phyloP scores from a whole-genome alignment of 2,888 invertebrate species.

The Melipona beecheii region DNA sequence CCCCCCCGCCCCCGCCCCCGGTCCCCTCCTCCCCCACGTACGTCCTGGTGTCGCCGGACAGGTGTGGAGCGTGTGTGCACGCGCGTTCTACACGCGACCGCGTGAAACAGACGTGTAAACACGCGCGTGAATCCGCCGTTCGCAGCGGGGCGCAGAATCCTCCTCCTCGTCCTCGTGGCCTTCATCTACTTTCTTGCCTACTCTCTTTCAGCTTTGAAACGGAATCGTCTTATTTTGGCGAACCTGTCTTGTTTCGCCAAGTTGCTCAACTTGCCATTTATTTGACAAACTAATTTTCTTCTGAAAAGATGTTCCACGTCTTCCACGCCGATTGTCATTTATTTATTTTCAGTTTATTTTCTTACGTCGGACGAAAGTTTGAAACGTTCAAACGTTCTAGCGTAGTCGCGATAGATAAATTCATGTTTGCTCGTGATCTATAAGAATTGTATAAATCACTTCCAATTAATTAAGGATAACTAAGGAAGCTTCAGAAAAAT shows the following conservation, averaged over 20 bases:
- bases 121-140: slow-evolving; percentile 63
- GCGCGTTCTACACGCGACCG: slow-evolving; percentile 44
- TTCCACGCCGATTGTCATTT: too few species aligned
- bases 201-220: slow-evolving; percentile 50
- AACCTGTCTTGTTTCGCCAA: neutral
- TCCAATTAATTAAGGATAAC: too few species aligned
- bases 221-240: slow-evolving; percentile 6
- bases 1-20: neutral
- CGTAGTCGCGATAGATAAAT: too few species aligned
- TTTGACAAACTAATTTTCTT: too few species aligned
- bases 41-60: slow-evolving; percentile 42
- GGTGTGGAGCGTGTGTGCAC: slow-evolving; percentile 62
- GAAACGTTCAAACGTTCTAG: too few species aligned
- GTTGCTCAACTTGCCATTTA: neutral
- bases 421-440: too few species aligned
- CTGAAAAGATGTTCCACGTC: too few species aligned
- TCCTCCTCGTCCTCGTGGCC: slow-evolving; percentile 44
- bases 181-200: slow-evolving; percentile 35
- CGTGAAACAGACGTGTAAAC: slow-evolving; percentile 69
- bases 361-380: too few species aligned
- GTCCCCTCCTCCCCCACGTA: slow-evolving; percentile 10
- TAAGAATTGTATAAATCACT: too few species aligned
- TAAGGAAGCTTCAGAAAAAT: too few species aligned
- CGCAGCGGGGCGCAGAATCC: slow-evolving; percentile 64
- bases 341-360: too few species aligned